Evolutionary conservation across 2,888 invertebrate genomes (phyloP).

Genomic region (Lepetodrilus schrolli): DNA sequence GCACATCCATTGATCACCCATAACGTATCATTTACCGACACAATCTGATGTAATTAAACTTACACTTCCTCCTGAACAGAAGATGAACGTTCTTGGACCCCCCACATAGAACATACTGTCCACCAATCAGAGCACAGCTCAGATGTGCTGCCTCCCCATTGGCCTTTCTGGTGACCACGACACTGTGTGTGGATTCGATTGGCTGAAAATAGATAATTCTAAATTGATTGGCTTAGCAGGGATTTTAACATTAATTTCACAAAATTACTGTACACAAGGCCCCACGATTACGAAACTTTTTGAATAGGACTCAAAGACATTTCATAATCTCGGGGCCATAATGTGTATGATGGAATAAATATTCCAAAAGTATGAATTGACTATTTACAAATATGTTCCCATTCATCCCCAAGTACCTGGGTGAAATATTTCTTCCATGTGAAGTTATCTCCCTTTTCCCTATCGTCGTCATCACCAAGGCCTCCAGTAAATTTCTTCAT

Average conservation of each 20-base stretch:
- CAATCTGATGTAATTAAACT: too few relatives aligned
- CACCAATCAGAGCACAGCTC: conserved; percentile 70
- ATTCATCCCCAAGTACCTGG: conserved; percentile 54
- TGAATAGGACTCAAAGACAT: too few relatives aligned
- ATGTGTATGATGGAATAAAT: too few relatives aligned
- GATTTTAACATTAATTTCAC: too few relatives aligned
- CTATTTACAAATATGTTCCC: too few relatives aligned
- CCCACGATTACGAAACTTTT: too few relatives aligned
- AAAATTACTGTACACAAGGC: too few relatives aligned
- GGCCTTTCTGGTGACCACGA: conserved; percentile 72
- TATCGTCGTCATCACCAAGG: conserved; percentile 77
- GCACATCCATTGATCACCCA: too few relatives aligned
- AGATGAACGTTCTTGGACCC: conserved; percentile 77
- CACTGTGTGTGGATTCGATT: conserved; percentile 55
- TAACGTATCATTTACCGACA: too few relatives aligned
- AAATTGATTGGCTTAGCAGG: too few relatives aligned
- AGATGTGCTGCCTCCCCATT: conserved; percentile 77
- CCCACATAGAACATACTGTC: conserved; percentile 69
- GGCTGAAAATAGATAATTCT: conserved; percentile 54
- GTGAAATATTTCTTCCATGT: conserved; percentile 76
- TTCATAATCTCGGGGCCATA: too few relatives aligned
- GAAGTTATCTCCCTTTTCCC: conserved; percentile 67
- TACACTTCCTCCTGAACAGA: conserved; percentile 70
- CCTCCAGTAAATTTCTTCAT: conserved; percentile 77
- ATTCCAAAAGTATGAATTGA: too few relatives aligned